Base-by-base conservation (phyloP, 2,888 invertebrate genomes). In the Adineta ricciae region DNA sequence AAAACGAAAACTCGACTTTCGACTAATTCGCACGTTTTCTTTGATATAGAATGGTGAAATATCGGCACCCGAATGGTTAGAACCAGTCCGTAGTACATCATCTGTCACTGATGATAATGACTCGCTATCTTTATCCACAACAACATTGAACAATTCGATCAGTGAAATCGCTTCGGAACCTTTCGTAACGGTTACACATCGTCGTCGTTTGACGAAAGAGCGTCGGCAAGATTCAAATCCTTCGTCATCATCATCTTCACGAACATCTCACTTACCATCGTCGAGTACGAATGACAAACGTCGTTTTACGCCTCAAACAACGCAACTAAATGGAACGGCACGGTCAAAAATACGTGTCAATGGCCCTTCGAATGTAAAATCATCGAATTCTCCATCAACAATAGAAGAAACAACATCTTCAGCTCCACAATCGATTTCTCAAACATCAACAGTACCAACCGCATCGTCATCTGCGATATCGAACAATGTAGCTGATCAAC, bases 101-200 rank as follows among this genome's bases (percentile, higher is more conserved):
- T 32, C 36, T 32, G 3, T 7, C 0, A 64, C 27, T 19, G 19
- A 64, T 64, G 32, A 64, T 36, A 64, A 14, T 32, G 32, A 64
- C 19, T 64, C 32, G 9, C 19, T 19, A 19, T 64, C 64, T 32
- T 32, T 64, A 64, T 36, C 64, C 19, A 3, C 64, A 16, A 14
- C 64, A 64, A 64, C 24, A 64, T 16, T 32, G 7, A 64, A 64
- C 32, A 32, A 64, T 64, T 32, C 64, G 32, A 64, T 32, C 64
- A 64, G 64, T 64, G 64, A 64, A 64, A 64, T 64, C 19, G 32
- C 19, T 19, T 64, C 64, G 1, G 78, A 78, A 78, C 78, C 78
- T 41, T 78, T 78, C 41, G 78, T 78, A 41, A 78, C 78, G 38
- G 78, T 78, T 0, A 78, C 78, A 78, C 78, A 78, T 78, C 78